Base-by-base conservation (phyloP, 2,113 vertebrate genomes). In the Catagonus wagneri region DNA sequence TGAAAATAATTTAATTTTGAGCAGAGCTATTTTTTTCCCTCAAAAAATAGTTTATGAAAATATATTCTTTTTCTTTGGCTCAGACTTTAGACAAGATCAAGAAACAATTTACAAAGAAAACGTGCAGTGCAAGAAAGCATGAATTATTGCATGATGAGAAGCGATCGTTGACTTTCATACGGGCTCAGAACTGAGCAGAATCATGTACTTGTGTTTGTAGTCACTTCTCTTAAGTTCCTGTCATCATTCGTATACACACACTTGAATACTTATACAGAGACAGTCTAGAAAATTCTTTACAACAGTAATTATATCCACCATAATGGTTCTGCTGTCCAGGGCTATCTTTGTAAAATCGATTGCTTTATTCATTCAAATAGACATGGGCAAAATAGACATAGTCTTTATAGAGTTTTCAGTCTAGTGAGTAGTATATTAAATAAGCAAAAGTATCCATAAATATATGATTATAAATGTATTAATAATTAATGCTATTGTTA, bases 1-100 rank as follows among this genome's bases (percentile, higher is more conserved):
- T 79, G 36, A 29, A 80, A 89, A 58, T 15, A 50, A 56, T 58
- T 61, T 69, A 78, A 69, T 61, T 89, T 96, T 89, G 66, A 89
- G 60, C 1, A 79, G 17, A 72, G 0, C 72, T 20, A 19, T 39
- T 71, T 75, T 16, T 36, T 69, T 60, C 69, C 50, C 13, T 44
- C 5, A 76, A 79, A 76, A 93, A 50, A 56, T 34, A 75, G 27
- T 36, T 83, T 78, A 27, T 34, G 19, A 14, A 76, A 72, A 58
- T 61, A 19, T 9, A n/a, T 50, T 50, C 16, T 39, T 87, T 75
- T 71, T 92, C 27, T 65, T 83, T 88, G 50, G 9, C n/a, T 80
- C 32, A 89, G 50, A 80, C 0, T 13, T 69, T 76, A 75, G 44
- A 39, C 15, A 76, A 93, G 66, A 44, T 58, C n/a, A 81, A 90